Base-by-base conservation (phyloP, 2,797 vertebrate genomes). In the Helostoma temminkii region DNA sequence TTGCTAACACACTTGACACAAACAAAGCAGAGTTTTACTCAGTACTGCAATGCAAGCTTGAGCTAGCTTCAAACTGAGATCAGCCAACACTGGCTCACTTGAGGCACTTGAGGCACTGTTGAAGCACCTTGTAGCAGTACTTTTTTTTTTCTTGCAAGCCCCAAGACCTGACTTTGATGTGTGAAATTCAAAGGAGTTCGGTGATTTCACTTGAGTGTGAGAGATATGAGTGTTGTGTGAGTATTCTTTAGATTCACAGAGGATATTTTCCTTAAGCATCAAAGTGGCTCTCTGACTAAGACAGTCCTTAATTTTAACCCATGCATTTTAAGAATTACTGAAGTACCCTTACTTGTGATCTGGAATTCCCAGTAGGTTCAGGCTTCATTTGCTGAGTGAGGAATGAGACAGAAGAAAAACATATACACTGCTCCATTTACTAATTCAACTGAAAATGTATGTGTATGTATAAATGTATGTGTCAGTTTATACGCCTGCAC, bases 351-450 rank as follows among this genome's bases (percentile, higher is more conserved):
- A 7, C 16, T 16, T 30, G 19, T 0, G 19, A 68, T n/a, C 26
- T 47, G 43, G 45, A 9, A 60, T 3, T 53, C 41, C n/a, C 32
- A 48, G 1, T 28, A 16, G 66, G 58, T 47, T 50, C 55, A 25
- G n/a, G 66, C 45, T 68, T 36, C 24, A 49, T 57, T 57, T 37
- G 36, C 59, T 36, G 45, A 2, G 10, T 50, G 21, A 53, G 43
- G 16, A 39, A 52, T 28, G 21, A 21, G 34, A 28, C 21, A 3
- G 62, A 37, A 37, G 7, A 36, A 9, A 30, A 30, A 36, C 10
- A 36, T 9, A 32, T 32, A 32, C 9, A 32, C 30, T 32, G 30
- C 9, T 26, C 6, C 3, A 10, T 37, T 57, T 19, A 11, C 22
- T 68, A 21, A 24, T 39, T 46, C 34, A 32, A 32, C 61, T 55